Percentiles rank a stretch among this genome's conserved stretches.
These are phyloP conservation scores for Tursiops truncatus DNA, from an alignment of 2,113 vertebrate genomes.

Conservation along the genomic window DNA sequence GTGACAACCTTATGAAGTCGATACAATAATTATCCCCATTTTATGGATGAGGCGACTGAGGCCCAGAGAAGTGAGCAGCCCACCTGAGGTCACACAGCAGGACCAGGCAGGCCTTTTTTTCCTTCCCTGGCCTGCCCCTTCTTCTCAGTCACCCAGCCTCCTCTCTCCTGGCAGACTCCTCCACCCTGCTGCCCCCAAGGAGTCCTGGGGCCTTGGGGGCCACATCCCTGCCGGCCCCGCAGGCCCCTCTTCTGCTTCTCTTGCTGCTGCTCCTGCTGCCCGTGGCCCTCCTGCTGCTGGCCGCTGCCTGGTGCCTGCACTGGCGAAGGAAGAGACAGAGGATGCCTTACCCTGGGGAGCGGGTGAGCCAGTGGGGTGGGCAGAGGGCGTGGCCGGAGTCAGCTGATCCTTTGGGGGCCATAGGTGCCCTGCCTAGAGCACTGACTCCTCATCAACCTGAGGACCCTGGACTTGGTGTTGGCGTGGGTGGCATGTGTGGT, in stretches of 20 bases:
- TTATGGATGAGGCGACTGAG: not conserved
- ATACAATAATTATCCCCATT: not conserved
- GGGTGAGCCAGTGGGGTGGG: conserved; percentile 81
- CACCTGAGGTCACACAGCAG: not conserved
- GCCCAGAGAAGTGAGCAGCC: not conserved
- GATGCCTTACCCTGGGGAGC: conserved; percentile 73
- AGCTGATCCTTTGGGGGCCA: conserved; percentile 83
- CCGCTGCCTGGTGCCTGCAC: conserved; percentile 79
- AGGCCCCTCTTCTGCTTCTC: not conserved
- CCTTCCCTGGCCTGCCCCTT: not conserved
- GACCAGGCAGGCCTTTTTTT: not conserved
- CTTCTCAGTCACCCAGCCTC: not conserved
- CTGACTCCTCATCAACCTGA: not conserved
- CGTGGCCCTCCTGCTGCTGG: not conserved
- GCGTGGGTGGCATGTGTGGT: no score
- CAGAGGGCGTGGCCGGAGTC: conserved; percentile 77
- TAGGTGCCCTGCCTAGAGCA: conserved; percentile 73
- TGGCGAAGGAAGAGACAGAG: conserved; percentile 79
- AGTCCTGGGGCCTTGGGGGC: conserved; percentile 24
- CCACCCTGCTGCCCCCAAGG: conserved; percentile 3
- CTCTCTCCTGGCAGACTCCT: conserved; percentile 45
- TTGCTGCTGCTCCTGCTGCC: conserved; percentile 43
- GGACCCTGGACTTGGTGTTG: not conserved
- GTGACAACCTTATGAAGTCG: not conserved
- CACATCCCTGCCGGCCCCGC: not conserved